These are phyloP conservation scores for Numenius arquata DNA, from an alignment of 2,113 vertebrate genomes.

Conservation along the genomic window DNA sequence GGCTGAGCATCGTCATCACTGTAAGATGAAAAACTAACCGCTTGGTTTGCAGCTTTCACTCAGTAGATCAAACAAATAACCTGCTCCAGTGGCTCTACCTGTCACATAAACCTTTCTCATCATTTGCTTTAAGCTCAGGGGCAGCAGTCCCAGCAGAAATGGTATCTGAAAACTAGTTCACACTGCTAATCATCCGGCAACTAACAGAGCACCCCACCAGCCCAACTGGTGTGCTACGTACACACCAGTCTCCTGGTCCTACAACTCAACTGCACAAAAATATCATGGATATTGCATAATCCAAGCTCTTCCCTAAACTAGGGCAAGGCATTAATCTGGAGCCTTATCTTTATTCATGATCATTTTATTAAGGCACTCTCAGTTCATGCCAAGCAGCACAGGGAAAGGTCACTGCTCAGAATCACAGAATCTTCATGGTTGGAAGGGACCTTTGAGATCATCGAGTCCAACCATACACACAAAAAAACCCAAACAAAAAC, in stretches of 20 bases:
- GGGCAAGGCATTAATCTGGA: background rate
- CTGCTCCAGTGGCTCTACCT: background rate
- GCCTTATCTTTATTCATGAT: background rate
- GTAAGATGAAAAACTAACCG: background rate
- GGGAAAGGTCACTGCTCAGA: background rate
- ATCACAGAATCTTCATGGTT: too few species aligned
- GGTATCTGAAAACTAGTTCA: background rate
- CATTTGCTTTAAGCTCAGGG: background rate
- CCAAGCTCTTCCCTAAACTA: background rate
- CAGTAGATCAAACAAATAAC: background rate
- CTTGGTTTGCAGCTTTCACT: background rate
- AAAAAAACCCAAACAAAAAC: too few species aligned
- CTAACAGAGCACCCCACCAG: accelerated
- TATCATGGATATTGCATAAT: too few species aligned
- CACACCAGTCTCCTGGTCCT: background rate
- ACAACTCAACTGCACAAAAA: background rate
- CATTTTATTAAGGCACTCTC: background rate
- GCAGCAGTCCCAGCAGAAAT: background rate
- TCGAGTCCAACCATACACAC: too few species aligned
- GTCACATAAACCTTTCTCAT: background rate
- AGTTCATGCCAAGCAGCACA: background rate
- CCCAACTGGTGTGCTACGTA: background rate
- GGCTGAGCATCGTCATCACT: too few species aligned
- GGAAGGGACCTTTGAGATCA: too few species aligned
- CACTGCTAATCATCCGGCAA: background rate